Evolutionary conservation across 92 coral and sea anemone genomes (phyloP).

Genomic region (Parazoanthus atlanticus): DNA sequence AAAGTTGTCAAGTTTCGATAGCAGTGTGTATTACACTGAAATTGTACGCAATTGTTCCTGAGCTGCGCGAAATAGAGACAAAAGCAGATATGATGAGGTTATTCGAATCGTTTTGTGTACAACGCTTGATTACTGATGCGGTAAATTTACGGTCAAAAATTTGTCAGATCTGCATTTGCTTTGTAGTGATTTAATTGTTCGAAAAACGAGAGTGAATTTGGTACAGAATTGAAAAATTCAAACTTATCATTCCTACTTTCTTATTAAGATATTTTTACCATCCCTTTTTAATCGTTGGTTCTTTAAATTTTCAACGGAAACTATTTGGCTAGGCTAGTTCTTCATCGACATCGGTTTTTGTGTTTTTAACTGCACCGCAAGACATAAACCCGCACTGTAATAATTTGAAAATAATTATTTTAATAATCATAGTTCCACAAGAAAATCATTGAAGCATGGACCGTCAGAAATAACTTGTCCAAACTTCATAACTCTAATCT

Average conservation of each 20-base stretch:
- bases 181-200: neutral
- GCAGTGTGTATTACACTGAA: constrained; percentile 1
- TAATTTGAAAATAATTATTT: neutral
- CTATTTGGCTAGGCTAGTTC: neutral
- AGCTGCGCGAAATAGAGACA: neutral
- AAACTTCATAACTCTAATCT: neutral
- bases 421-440: neutral
- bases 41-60: neutral
- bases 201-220: neutral
- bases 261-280: neutral
- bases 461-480: neutral
- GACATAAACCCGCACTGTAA: neutral
- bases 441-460: constrained; percentile 4
- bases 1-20: neutral
- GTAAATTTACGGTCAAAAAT: constrained; percentile 3
- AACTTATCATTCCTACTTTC: neutral
- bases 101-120: neutral
- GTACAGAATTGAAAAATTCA: neutral
- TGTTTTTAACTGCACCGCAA: constrained; percentile 10
- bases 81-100: neutral
- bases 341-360: neutral
- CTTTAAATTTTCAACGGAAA: neutral
- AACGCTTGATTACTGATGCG: constrained; percentile 12
- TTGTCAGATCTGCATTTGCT: neutral
- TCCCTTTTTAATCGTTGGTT: too few relatives aligned